Base-by-base conservation (phyloP, 2,888 invertebrate genomes). In the Ectemnius lituratus region DNA sequence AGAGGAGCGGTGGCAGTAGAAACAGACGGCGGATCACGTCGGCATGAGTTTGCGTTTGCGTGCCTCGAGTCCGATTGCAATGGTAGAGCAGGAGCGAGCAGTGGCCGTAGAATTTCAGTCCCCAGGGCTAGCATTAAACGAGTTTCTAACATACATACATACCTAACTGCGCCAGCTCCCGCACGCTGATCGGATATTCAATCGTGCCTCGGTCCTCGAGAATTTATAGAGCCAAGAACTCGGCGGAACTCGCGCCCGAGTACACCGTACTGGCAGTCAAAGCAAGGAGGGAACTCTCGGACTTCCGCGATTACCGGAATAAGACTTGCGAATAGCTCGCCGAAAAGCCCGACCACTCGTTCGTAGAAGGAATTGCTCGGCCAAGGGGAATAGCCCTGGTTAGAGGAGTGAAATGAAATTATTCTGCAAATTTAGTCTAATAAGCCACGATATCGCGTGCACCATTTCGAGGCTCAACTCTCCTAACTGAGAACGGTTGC, bases 91-190 rank as follows among this genome's bases (percentile, higher is more conserved):
- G 49, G 67, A 66, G 68, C 49, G 70, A 70, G 49, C 46, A 66
- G 61, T 64, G 64, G 59, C 80, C 78, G 73, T 79, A 78, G 82
- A 79, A 82, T 83, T 84, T 84, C 82, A 81, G 70, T 83, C 82
- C 75, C 79, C 69, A 66, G 78, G 82, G 84, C 71, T 63, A 75
- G 67, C 70, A 70, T 80, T 84, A 82, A 83, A 83, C 78, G 84
- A 83, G 82, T 83, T 83, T 80, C 82, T 79, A 84, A 83, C 84
- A 78, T 83, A 83, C 84, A 78, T 83, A 79, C 83, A 77, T 81
- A 74, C 75, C 79, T 75, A 81, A 79, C 75, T 75, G 75, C 75
- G 67, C 74, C 79, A 75, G 77, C 16, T 76, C 75, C 76, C 70
- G 69, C 70, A 59, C 65, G 69, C 68, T 75, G 82, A 82, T 81